phyloP scores from a whole-genome alignment of 2,888 invertebrate genomes.

The Caenorhabditis panamensis region DNA sequence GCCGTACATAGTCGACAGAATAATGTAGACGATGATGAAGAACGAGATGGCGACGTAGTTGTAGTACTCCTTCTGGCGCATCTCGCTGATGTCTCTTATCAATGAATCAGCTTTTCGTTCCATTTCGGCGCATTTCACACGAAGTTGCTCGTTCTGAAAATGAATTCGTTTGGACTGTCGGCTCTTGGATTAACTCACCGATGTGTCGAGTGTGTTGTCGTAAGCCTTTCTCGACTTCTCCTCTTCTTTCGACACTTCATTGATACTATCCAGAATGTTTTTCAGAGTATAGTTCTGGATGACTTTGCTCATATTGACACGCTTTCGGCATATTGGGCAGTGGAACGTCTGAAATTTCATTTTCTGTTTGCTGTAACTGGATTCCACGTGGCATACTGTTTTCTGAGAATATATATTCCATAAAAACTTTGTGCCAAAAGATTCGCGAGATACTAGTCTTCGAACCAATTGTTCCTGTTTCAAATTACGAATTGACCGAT shows the following conservation, averaged over 20 bases:
- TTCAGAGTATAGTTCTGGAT: conserved; percentile 46
- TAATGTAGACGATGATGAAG: conserved; percentile 55
- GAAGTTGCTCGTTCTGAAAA: conserved; percentile 60
- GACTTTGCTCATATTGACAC: conserved; percentile 28
- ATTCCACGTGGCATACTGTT: conserved; percentile 8
- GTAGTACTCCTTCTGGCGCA: conserved; percentile 27
- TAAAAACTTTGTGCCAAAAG: conserved; percentile 36
- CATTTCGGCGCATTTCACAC: conserved; percentile 44
- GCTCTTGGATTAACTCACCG: conserved; percentile 19
- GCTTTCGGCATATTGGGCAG: conserved; percentile 56
- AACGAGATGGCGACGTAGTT: conserved; percentile 60
- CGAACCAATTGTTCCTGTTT: conserved; percentile 42
- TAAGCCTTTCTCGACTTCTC: conserved; percentile 44
- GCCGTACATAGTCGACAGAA: conserved; percentile 42
- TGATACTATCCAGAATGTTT: conserved; percentile 54
- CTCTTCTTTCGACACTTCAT: conserved; percentile 51
- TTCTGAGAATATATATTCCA: conserved; percentile 32
- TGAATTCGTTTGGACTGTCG: no score
- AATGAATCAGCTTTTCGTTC: conserved; percentile 32
- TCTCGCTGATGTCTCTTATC: conserved; percentile 26
- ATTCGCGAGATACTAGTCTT: conserved; percentile 42
- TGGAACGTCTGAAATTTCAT: conserved; percentile 55
- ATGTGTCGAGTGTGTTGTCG: conserved; percentile 48
- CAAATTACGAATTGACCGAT: conserved; percentile 18
- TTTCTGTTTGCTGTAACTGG: neutral